Conservation (phyloP, 2,888 invertebrate genomes). For the Erebia ligea region DNA sequence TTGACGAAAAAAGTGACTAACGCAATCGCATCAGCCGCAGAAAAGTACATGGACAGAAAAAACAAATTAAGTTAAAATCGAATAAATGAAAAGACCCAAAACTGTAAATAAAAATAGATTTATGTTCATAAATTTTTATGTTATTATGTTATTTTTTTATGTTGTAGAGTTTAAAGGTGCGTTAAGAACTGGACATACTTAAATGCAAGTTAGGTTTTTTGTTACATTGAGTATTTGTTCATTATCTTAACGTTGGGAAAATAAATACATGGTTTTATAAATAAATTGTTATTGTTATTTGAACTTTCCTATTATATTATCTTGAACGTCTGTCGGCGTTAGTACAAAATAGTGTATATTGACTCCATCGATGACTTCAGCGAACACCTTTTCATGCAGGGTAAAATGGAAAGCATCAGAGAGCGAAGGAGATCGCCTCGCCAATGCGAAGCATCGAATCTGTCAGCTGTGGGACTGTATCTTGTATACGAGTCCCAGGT, state of each 20-base stretch:
- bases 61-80: slow-evolving; percentile 37
- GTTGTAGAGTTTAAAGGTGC: slow-evolving; percentile 30
- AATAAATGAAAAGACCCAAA: not conserved
- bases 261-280: slow-evolving; percentile 16
- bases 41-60: slow-evolving; percentile 61
- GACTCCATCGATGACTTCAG: too few species aligned
- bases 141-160: slow-evolving; percentile 18
- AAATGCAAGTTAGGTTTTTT: slow-evolving; percentile 44
- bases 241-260: slow-evolving; percentile 64
- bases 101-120: slow-evolving; percentile 27
- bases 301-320: not conserved
- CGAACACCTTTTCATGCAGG: too few species aligned
- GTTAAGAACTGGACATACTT: slow-evolving; percentile 79
- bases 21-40: slow-evolving; percentile 69
- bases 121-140: slow-evolving; percentile 15
- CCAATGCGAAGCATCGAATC: too few species aligned
- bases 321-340: not conserved
- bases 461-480: too few species aligned
- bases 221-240: slow-evolving; percentile 65
- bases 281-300: slow-evolving; percentile 15
- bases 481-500: too few species aligned
- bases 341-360: too few species aligned
- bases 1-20: slow-evolving; percentile 74
- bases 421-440: too few species aligned
- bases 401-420: too few species aligned